A percentile compares a stretch with the other conserved stretches of the same genome.
These are phyloP conservation scores for Drosophila mauritiana DNA, from an alignment of 1,140 invertebrate species.

Conservation along the genomic window DNA sequence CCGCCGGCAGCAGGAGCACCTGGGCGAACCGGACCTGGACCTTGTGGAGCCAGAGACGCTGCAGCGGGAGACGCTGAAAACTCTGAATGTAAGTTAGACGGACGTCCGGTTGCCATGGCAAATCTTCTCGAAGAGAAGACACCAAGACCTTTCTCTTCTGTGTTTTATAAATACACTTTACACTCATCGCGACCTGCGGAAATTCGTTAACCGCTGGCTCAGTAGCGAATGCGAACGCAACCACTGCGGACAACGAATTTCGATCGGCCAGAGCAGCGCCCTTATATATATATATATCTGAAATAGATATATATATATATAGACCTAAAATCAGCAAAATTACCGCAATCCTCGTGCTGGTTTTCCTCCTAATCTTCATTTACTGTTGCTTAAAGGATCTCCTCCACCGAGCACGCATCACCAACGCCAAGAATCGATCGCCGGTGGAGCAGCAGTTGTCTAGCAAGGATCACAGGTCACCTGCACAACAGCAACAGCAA, in stretches of 20 bases:
- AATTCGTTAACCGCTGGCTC: constrained; percentile 30
- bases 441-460: constrained; percentile 31
- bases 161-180: constrained; percentile 70
- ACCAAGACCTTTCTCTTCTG: constrained; percentile 28
- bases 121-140: constrained; percentile 11
- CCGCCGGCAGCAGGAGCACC: constrained; percentile 55
- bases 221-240: constrained; percentile 63
- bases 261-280: constrained; percentile 5
- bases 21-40: constrained; percentile 62
- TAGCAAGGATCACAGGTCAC: constrained; percentile 26
- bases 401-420: constrained; percentile 54
- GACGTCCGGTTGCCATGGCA: constrained; percentile 49
- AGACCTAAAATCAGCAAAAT: constrained; percentile 47
- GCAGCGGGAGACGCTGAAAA: constrained; percentile 56
- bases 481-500: constrained; percentile 52
- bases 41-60: constrained; percentile 63
- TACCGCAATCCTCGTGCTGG: constrained; percentile 45
- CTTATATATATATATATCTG: constrained; percentile 17
- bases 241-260: constrained; percentile 35
- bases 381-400: constrained; percentile 69
- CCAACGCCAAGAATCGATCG: constrained; percentile 32
- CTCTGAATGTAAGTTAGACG: constrained; percentile 67
- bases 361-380: constrained; percentile 48
- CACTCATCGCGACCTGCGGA: constrained; percentile 54
- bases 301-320: constrained; percentile 27